Percentiles rank a stretch among this genome's conserved stretches.
These are phyloP conservation scores for Scaptodrosophila latifasciaeformis DNA, from an alignment of 2,888 invertebrate genomes.

Conservation along the genomic window DNA sequence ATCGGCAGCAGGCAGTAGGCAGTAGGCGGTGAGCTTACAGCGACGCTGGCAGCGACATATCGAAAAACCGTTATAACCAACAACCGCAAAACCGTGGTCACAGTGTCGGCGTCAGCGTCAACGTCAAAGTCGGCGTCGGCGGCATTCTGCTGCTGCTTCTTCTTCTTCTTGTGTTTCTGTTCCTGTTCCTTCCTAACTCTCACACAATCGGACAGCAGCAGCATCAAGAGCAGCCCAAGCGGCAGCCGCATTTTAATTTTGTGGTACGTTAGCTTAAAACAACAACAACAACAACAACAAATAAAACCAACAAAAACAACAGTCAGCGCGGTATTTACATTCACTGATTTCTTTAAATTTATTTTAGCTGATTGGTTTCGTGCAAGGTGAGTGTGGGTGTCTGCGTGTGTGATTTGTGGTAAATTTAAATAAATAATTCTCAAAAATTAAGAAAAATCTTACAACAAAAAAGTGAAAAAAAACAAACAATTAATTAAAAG, in stretches of 20 bases:
- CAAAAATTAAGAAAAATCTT: constrained; percentile 37
- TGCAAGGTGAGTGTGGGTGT: background rate
- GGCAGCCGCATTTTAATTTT: constrained; percentile 56
- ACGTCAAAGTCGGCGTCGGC: no score
- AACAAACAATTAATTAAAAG: no score
- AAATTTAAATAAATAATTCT: constrained; percentile 63
- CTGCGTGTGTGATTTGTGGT: constrained; percentile 52
- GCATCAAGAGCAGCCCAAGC: constrained; percentile 21
- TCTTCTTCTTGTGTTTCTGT: no score
- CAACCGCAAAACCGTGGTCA: constrained; percentile 49
- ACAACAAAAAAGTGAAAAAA: background rate
- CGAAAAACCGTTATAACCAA: constrained; percentile 64
- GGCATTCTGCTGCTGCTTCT: no score
- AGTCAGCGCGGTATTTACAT: background rate
- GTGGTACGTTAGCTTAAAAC: constrained; percentile 53
- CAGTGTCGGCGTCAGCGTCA: constrained; percentile 29
- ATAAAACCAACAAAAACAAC: no score
- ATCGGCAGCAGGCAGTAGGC: constrained; percentile 31
- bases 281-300: background rate
- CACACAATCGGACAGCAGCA: constrained; percentile 50
- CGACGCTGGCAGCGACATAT: constrained; percentile 22
- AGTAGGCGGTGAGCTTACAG: constrained; percentile 1
- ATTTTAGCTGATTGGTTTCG: constrained; percentile 13
- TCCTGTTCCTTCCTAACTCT: constrained; percentile 29
- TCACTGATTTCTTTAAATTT: background rate